Conservation (phyloP, 64 coral and sea anemone genomes). For the Porites australiensis region DNA sequence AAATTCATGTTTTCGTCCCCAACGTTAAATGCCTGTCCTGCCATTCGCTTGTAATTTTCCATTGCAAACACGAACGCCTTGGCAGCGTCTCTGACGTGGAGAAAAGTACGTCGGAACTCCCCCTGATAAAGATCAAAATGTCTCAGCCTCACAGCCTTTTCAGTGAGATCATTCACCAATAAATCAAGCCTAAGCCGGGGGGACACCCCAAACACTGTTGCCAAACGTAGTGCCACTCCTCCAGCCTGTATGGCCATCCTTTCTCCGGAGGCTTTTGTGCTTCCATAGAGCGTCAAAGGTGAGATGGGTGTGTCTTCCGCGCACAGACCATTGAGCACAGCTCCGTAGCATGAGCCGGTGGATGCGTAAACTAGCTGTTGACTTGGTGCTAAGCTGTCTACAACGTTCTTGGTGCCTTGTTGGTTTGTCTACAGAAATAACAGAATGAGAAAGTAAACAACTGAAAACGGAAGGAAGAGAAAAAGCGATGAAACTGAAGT, state of each 20-base stretch:
- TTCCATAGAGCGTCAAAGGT: conserved; percentile 92
- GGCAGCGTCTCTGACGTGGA: conserved; percentile 97
- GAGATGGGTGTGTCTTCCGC: conserved; percentile 91
- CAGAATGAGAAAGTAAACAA: too few relatives aligned
- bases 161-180: conserved; percentile 92
- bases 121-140: conserved; percentile 98
- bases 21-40: conserved; percentile 90
- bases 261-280: conserved; percentile 89
- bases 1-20: conserved; percentile 97
- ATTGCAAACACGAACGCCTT: conserved; percentile 89
- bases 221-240: conserved; percentile 86
- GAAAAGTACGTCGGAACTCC: conserved; percentile 88
- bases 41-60: conserved; percentile 84
- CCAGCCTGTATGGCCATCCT: conserved; percentile 70
- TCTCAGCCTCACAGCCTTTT: conserved; percentile 87
- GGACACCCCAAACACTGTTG: conserved; percentile 97
- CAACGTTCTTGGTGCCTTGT: conserved; percentile 91
- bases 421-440: conserved; percentile 61
- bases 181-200: conserved; percentile 92
- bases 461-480: too few relatives aligned
- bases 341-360: conserved; percentile 97
- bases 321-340: conserved; percentile 83
- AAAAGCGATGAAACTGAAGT: too few relatives aligned
- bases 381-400: conserved; percentile 46
- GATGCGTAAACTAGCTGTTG: conserved; percentile 93